These are phyloP conservation scores for Formica selysi DNA, from an alignment of 1,140 invertebrate species.

Conservation along the genomic window DNA sequence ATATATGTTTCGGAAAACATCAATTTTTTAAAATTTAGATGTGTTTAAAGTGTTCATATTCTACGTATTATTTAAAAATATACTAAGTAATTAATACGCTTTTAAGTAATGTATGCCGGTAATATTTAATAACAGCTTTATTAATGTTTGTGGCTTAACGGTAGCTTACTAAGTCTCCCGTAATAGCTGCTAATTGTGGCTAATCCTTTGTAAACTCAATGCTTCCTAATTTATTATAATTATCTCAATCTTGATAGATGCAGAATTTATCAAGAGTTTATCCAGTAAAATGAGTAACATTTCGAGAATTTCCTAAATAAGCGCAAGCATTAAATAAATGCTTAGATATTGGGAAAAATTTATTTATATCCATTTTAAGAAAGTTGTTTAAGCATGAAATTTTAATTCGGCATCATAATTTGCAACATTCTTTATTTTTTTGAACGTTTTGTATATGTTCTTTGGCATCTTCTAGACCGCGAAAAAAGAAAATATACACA, in stretches of 20 bases:
- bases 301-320: background rate
- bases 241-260: background rate
- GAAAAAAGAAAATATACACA: background rate
- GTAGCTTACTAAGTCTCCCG: background rate
- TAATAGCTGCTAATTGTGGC: background rate
- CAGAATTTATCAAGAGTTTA: conserved; percentile 17
- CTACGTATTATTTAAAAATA: background rate
- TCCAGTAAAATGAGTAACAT: background rate
- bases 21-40: background rate
- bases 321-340: background rate
- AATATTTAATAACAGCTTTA: conserved; percentile 1
- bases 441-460: background rate
- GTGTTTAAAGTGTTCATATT: background rate
- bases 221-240: background rate
- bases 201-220: conserved; percentile 25
- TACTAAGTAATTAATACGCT: background rate
- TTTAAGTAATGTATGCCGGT: background rate
- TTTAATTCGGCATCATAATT: background rate
- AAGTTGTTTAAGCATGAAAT: background rate
- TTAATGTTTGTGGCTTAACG: background rate
- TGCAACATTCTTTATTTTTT: background rate
- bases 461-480: background rate
- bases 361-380: background rate
- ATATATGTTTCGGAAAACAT: background rate
- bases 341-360: background rate